A percentile compares a stretch with the other conserved stretches of the same genome.
Evolutionary conservation across 1,140 invertebrate species (phyloP).

Genomic region (Charaxes varanes): DNA sequence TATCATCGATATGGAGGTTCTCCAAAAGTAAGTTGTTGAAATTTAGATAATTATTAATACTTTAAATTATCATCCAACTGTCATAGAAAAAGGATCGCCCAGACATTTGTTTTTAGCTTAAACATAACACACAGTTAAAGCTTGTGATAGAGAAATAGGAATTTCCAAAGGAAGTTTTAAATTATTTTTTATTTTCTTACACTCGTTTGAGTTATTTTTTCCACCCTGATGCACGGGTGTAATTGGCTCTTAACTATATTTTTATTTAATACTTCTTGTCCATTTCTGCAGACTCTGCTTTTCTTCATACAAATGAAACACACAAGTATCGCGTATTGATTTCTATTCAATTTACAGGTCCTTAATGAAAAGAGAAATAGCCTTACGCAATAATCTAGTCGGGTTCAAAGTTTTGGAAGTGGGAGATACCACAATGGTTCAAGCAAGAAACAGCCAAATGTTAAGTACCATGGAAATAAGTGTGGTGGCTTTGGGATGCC

Average conservation of each 20-base stretch:
- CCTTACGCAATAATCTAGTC: constrained; percentile 76
- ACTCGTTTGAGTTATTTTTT: too few species aligned
- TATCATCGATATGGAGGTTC: constrained; percentile 85
- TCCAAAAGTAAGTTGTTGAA: constrained; percentile 79
- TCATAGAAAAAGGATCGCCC: too few species aligned
- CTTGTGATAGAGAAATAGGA: too few species aligned
- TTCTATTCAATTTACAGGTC: constrained; percentile 66
- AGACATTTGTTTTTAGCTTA: too few species aligned
- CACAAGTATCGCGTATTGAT: constrained; percentile 4
- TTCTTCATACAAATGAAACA: too few species aligned
- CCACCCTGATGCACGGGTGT: too few species aligned
- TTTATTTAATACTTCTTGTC: too few species aligned
- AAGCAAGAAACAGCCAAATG: constrained; percentile 38
- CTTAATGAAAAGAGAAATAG: constrained; percentile 75
- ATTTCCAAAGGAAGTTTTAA: too few species aligned
- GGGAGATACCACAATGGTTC: constrained; percentile 52
- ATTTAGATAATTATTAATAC: constrained; percentile 6
- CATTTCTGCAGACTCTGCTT: too few species aligned
- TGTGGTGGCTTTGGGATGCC: constrained; percentile 83
- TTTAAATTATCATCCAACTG: too few species aligned
- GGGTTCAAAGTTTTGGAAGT: constrained; percentile 76
- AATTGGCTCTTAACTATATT: not conserved
- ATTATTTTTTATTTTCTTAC: too few species aligned
- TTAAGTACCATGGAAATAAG: constrained; percentile 86
- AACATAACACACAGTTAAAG: too few species aligned